Base-by-base conservation (phyloP, 1,140 invertebrate species). In the Hyles euphorbiae region DNA sequence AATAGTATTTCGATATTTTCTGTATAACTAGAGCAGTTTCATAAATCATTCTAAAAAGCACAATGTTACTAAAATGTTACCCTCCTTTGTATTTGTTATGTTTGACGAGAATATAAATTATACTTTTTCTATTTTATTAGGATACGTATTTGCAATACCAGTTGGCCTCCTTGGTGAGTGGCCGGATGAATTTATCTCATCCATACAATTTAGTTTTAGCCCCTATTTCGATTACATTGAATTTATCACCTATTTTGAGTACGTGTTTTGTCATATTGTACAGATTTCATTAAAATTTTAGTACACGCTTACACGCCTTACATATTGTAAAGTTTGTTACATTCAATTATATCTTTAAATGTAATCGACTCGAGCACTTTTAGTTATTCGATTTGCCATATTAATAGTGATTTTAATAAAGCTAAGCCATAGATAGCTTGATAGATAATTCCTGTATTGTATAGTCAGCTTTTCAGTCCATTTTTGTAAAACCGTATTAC, bases 101-200 rank as follows among this genome's bases (percentile, higher is more conserved):
- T 43, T 22, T 40, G 36, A 57, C 32, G 8, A 57, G 44, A 55
- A 59, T 53, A 61, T 68, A 76, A 76, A 76, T 68, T 72, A 70
- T 76, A 61, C 57, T 83, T 78, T 52, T 78, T 85, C 70, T 82
- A 82, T 86, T 81, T 74, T 70, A 78, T 78, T 84, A 88, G 85
- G 85, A 87, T 81, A 75, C 82, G 65, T 88, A 76, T 85, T 85
- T 85, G 78, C 83, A 85, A 83, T 81, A 80, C 78, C 85, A 84
- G 83, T 74, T 85, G 79, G 83, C 82, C 83, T 81, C 79, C 60
- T 78, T 85, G 83, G 85, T 88, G 85, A 88, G 85, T 88, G 80
- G 73, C 76, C 74, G 61, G 67, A 67, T 72, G 72, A 70, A 61
- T 70, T 70, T 66, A 68, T 70, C 22, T 22, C 64, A n/a, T 48